A percentile compares a stretch with the other conserved stretches of the same genome.
These are phyloP conservation scores for Hippocampus zosterae DNA, from an alignment of 2,113 vertebrate genomes.

Conservation along the genomic window DNA sequence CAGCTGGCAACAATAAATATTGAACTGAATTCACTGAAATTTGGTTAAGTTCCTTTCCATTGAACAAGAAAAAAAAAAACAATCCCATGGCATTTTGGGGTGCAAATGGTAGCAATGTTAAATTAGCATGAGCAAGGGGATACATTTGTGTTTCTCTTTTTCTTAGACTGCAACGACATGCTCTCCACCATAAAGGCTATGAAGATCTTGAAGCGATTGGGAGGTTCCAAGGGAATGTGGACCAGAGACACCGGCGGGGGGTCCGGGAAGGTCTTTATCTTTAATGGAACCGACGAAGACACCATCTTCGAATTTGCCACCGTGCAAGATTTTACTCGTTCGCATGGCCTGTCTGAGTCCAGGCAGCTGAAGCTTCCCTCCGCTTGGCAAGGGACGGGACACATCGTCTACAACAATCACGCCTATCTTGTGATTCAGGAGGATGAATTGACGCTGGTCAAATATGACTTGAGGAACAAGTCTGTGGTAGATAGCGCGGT, in stretches of 20 bases:
- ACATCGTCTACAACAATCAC: slow-evolving; percentile 79
- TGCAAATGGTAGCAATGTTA: too few relatives aligned
- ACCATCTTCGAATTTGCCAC: slow-evolving; percentile 81
- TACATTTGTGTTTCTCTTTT: slow-evolving; percentile 1
- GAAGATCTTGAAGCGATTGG: slow-evolving; percentile 91
- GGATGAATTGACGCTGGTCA: slow-evolving; percentile 80
- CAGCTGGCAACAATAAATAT: too few relatives aligned
- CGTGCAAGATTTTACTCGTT: slow-evolving; percentile 83
- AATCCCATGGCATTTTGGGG: too few relatives aligned
- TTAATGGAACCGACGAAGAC: slow-evolving; percentile 82
- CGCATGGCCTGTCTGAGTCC: slow-evolving; percentile 76
- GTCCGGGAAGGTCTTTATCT: slow-evolving; percentile 84
- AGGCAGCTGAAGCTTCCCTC: slow-evolving; percentile 80
- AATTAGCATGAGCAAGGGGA: background rate
- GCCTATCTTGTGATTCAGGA: slow-evolving; percentile 79
- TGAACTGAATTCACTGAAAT: too few relatives aligned
- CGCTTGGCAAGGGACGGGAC: slow-evolving; percentile 86
- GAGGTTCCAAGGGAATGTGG: slow-evolving; percentile 84
- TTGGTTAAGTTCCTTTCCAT: too few relatives aligned
- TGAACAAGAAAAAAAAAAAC: too few relatives aligned
- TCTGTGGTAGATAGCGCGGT: slow-evolving; percentile 83
- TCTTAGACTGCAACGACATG: slow-evolving; percentile 88
- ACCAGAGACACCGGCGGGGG: slow-evolving; percentile 78
- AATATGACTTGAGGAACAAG: slow-evolving; percentile 81
- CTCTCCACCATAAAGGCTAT: slow-evolving; percentile 89